Evolutionary conservation across 1,140 invertebrate genomes (phyloP), one percentile per base, ranked within the genome.

Genomic region (Drosophila sucinea): DNA sequence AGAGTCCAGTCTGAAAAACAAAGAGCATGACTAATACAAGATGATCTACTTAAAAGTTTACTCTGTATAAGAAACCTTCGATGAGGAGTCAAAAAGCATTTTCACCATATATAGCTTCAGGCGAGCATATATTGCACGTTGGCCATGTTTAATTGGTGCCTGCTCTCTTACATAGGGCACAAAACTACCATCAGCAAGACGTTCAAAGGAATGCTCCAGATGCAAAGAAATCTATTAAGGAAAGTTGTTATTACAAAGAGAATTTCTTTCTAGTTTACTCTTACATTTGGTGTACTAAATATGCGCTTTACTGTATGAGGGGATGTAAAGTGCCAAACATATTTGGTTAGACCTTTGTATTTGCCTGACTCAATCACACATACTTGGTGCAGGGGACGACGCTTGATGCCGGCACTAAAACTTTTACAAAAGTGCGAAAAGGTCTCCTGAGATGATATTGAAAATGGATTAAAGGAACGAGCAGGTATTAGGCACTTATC

Each of bases 351-450:
- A 11, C 85, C 90, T 65, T 91, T 92, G 30, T 91, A 66, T 66
- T 77, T 83, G 5, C 91, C 91, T 0, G 61, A 55, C 27, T 77
- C 84, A 23, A 92, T 68, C 7, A 84, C 61, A 4, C 57, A 33
- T 1, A 82, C 65, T 7, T 62, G 64, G 41, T 84, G 77, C 5
- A 91, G 62, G 1, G 90, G 77, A 4, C 91, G 79, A 4, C 82
- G 71, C 51, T 92, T 92, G 0, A 90, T 70, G 32, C 90, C 90
- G 4, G 76, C 70, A 62, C 79, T 81, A 33, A 92, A 92, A 29
- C 66, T 67, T 61, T 90, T 91, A 61, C 77, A 77, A 47, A 92
- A 90, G 56, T 90, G 83, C 7, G 84, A 79, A 47, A 92, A 92
- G 5, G 81, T 91, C 35, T 91, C 89, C 91, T 91, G 7, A 3